phyloP scores from a whole-genome alignment of 2,888 invertebrate genomes.

The Chloroclysta siterata region DNA sequence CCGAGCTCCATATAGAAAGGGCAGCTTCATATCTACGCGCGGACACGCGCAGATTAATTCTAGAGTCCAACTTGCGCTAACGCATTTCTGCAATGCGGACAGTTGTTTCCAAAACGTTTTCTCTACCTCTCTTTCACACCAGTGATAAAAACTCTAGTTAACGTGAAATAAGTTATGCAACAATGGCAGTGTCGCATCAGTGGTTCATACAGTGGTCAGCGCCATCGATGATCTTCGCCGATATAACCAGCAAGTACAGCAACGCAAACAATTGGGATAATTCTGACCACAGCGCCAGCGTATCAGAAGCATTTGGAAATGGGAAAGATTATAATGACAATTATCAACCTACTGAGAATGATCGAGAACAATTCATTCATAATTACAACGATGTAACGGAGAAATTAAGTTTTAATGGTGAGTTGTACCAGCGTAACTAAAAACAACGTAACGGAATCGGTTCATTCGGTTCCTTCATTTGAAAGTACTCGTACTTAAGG shows the following conservation, averaged over 20 bases:
- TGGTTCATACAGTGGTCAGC: slow-evolving; percentile 81
- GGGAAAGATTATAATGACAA: slow-evolving; percentile 40
- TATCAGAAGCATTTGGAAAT: slow-evolving; percentile 38
- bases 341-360: slow-evolving; percentile 28
- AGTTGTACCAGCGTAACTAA: slow-evolving; percentile 37
- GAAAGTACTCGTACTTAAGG: too few species aligned
- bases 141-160: slow-evolving; percentile 39
- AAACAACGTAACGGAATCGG: background rate
- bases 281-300: slow-evolving; percentile 44
- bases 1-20: slow-evolving; percentile 53
- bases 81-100: slow-evolving; percentile 61
- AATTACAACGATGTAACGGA: slow-evolving; percentile 37
- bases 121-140: slow-evolving; percentile 45
- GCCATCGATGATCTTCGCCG: slow-evolving; percentile 66
- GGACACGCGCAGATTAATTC: slow-evolving; percentile 55
- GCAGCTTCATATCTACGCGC: slow-evolving; percentile 44
- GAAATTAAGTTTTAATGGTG: slow-evolving; percentile 47
- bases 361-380: slow-evolving; percentile 33
- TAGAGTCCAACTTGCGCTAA: slow-evolving; percentile 56
- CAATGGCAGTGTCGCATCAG: slow-evolving; percentile 79
- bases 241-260: slow-evolving; percentile 65
- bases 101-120: slow-evolving; percentile 38
- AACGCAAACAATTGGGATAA: slow-evolving; percentile 60
- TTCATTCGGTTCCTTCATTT: slow-evolving; percentile 17
- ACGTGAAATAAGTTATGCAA: slow-evolving; percentile 49